Percentiles rank a stretch among this genome's conserved stretches.
phyloP scores from a whole-genome alignment of 2,888 invertebrate species.

The Pseudococcus longispinus region DNA sequence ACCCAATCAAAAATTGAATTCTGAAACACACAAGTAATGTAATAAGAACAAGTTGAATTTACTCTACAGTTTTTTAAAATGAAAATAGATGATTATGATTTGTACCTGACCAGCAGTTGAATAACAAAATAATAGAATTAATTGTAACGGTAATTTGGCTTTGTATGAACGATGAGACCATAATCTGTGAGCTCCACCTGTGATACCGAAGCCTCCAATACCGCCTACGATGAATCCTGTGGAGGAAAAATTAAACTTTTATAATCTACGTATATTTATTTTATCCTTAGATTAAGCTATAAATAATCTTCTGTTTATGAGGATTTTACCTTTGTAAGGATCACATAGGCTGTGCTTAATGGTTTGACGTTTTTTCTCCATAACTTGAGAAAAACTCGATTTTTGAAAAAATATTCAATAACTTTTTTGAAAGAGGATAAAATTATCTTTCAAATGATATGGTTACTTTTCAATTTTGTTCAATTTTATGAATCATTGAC shows the following conservation, averaged over 20 bases:
- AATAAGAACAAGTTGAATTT: neutral
- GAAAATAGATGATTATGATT: neutral
- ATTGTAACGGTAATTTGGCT: constrained; percentile 85
- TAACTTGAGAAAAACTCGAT: too few relatives aligned
- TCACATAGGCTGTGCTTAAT: too few relatives aligned
- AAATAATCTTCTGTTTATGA: too few relatives aligned
- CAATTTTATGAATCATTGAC: too few relatives aligned
- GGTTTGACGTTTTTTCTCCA: too few relatives aligned
- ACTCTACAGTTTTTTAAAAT: neutral
- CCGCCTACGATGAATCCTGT: constrained; percentile 68
- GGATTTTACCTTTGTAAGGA: too few relatives aligned
- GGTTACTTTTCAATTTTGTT: too few relatives aligned
- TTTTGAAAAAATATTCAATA: too few relatives aligned
- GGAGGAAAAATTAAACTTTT: neutral
- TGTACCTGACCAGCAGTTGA: constrained; percentile 73
- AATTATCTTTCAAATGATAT: too few relatives aligned
- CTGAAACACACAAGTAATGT: constrained; percentile 62
- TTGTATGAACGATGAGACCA: constrained; percentile 97
- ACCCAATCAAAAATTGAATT: constrained; percentile 77
- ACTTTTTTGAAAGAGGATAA: too few relatives aligned
- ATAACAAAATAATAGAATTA: constrained; percentile 77
- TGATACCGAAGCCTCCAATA: constrained; percentile 88
- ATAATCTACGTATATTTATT: neutral
- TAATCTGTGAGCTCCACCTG: constrained; percentile 95
- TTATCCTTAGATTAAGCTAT: neutral